phyloP scores from a whole-genome alignment of 2,888 invertebrate genomes.

The Subacronicta megacephala region DNA sequence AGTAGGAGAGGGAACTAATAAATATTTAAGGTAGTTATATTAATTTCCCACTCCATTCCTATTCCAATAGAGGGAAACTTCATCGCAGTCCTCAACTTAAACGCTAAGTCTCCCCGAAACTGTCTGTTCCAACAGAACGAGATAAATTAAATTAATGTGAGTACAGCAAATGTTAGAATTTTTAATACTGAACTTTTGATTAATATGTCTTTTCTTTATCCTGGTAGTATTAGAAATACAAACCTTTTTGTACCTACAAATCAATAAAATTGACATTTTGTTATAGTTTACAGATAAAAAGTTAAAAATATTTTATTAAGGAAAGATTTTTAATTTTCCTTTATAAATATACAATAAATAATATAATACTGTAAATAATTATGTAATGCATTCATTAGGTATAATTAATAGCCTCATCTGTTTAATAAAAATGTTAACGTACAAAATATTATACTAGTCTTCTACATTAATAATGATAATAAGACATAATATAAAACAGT shows the following conservation, averaged over 20 bases:
- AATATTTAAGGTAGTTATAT: conserved; percentile 56
- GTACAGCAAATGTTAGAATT: conserved; percentile 36
- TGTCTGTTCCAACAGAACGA: conserved; percentile 66
- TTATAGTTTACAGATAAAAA: too few relatives aligned
- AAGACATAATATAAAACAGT: conserved; percentile 13
- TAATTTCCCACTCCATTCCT: conserved; percentile 57
- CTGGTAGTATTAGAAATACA: not conserved
- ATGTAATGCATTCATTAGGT: too few relatives aligned
- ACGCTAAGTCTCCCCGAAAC: conserved; percentile 61
- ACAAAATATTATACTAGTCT: too few relatives aligned
- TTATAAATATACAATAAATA: too few relatives aligned
- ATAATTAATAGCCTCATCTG: too few relatives aligned
- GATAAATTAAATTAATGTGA: conserved; percentile 74
- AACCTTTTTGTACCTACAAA: too few relatives aligned
- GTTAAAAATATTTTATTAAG: too few relatives aligned
- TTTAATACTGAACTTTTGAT: conserved; percentile 1
- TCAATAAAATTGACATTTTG: too few relatives aligned
- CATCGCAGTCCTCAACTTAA: conserved; percentile 56
- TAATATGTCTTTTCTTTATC: not conserved
- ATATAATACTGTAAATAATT: too few relatives aligned
- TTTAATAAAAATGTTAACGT: too few relatives aligned
- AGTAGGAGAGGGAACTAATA: conserved; percentile 33
- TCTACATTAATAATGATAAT: too few relatives aligned
- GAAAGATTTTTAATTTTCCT: too few relatives aligned
- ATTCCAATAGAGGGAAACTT: conserved; percentile 62